phyloP scores from a whole-genome alignment of 2,113 vertebrate genomes.

The Myrmecophaga tridactyla region DNA sequence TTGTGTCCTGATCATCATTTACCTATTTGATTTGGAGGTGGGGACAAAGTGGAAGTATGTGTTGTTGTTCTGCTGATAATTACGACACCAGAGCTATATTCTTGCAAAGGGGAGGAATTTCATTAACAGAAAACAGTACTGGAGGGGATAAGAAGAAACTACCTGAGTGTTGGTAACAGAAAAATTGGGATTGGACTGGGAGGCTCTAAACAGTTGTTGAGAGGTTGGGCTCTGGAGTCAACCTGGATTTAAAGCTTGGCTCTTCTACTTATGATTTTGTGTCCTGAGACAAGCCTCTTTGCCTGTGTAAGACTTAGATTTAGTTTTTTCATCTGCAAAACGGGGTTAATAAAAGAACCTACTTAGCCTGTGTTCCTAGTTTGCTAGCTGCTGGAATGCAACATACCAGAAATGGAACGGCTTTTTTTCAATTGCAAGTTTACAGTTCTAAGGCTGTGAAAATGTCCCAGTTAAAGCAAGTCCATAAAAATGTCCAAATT shows the following conservation, averaged over 20 bases:
- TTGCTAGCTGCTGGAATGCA: too few species aligned
- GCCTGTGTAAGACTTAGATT: not conserved
- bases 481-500: too few species aligned
- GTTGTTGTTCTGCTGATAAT: constrained; percentile 2
- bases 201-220: not conserved
- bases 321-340: constrained; percentile 1
- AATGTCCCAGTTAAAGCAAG: too few species aligned
- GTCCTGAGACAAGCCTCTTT: constrained; percentile 2
- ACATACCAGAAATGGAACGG: too few species aligned
- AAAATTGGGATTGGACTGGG: not conserved
- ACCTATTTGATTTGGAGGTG: not conserved
- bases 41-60: not conserved
- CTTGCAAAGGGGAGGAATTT: not conserved
- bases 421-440: too few species aligned
- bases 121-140: not conserved
- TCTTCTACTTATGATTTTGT: constrained; percentile 38
- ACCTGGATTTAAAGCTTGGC: not conserved
- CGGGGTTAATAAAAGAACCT: not conserved
- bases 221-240: not conserved
- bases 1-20: not conserved
- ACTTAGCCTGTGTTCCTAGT: too few species aligned
- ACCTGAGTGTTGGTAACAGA: not conserved
- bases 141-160: constrained; percentile 1
- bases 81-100: not conserved
- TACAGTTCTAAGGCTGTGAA: too few species aligned